These are phyloP conservation scores for Cecropterus lyciades DNA, from an alignment of 1,140 invertebrate species.

Conservation along the genomic window DNA sequence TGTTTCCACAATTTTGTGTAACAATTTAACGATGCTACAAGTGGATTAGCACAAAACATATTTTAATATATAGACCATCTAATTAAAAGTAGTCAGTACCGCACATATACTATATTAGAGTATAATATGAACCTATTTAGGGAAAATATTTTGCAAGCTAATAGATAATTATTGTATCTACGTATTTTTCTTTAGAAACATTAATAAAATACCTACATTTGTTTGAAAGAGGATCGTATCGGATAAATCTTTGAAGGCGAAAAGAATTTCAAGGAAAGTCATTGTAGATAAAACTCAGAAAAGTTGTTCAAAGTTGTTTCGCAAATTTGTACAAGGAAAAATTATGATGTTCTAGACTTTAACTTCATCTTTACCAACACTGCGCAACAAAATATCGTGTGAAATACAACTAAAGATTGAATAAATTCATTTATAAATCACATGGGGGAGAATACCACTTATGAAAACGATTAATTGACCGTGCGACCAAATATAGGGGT, in stretches of 20 bases:
- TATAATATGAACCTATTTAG: too few species aligned
- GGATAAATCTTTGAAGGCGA: conserved; percentile 1
- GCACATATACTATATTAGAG: too few species aligned
- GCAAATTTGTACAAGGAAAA: conserved; percentile 35
- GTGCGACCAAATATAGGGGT: too few species aligned
- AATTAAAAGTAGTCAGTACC: too few species aligned
- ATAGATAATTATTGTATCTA: too few species aligned
- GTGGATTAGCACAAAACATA: not conserved
- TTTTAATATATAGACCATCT: too few species aligned
- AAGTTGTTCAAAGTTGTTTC: conserved; percentile 23
- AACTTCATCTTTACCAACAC: not conserved
- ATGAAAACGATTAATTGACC: too few species aligned
- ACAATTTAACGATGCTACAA: not conserved
- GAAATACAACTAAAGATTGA: too few species aligned
- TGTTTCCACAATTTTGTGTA: not conserved
- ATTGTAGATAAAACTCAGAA: conserved; percentile 31
- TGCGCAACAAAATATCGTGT: not conserved
- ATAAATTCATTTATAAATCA: too few species aligned
- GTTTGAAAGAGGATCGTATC: not conserved
- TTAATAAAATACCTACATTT: not conserved
- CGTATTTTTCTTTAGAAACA: too few species aligned
- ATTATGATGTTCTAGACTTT: conserved; percentile 9
- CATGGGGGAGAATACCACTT: too few species aligned
- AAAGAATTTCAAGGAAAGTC: conserved; percentile 21
- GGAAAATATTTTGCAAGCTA: too few species aligned